Evolutionary conservation across 2,888 invertebrate species (phyloP).

Genomic region (Watsonalla binaria): DNA sequence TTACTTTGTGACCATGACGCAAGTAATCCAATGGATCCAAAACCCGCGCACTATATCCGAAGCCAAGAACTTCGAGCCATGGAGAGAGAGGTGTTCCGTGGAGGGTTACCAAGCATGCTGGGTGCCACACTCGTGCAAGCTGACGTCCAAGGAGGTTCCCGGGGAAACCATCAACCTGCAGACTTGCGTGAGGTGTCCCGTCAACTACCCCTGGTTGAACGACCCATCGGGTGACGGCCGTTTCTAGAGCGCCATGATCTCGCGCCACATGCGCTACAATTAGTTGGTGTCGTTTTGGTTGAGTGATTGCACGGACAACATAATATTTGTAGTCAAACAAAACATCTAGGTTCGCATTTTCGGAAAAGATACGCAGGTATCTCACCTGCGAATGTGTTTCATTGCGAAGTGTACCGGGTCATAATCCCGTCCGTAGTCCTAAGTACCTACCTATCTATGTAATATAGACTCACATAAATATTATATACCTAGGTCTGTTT

Average conservation of each 20-base stretch:
- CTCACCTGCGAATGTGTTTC: slow-evolving; percentile 56
- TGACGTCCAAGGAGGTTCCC: slow-evolving; percentile 95
- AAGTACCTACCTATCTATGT: slow-evolving; percentile 76
- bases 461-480: slow-evolving; percentile 79
- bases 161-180: slow-evolving; percentile 96
- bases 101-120: slow-evolving; percentile 90
- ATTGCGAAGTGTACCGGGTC: slow-evolving; percentile 74
- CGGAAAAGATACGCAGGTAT: slow-evolving; percentile 21
- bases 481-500: slow-evolving; percentile 73
- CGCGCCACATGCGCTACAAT: slow-evolving; percentile 62
- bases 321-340: slow-evolving; percentile 41
- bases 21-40: slow-evolving; percentile 97
- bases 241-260: slow-evolving; percentile 82
- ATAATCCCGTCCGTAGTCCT: slow-evolving; percentile 76
- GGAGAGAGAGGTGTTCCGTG: slow-evolving; percentile 96
- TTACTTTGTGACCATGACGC: slow-evolving; percentile 97
- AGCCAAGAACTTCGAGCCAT: slow-evolving; percentile 94
- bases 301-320: slow-evolving; percentile 58
- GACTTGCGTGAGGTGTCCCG: slow-evolving; percentile 95
- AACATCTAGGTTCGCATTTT: slow-evolving; percentile 11
- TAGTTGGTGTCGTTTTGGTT: slow-evolving; percentile 63
- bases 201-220: slow-evolving; percentile 96
- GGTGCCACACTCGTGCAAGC: slow-evolving; percentile 94
- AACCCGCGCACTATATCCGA: slow-evolving; percentile 91
- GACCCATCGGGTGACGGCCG: slow-evolving; percentile 94